phyloP scores from a whole-genome alignment of 1,140 invertebrate genomes.

The Eurosta solidaginis region DNA sequence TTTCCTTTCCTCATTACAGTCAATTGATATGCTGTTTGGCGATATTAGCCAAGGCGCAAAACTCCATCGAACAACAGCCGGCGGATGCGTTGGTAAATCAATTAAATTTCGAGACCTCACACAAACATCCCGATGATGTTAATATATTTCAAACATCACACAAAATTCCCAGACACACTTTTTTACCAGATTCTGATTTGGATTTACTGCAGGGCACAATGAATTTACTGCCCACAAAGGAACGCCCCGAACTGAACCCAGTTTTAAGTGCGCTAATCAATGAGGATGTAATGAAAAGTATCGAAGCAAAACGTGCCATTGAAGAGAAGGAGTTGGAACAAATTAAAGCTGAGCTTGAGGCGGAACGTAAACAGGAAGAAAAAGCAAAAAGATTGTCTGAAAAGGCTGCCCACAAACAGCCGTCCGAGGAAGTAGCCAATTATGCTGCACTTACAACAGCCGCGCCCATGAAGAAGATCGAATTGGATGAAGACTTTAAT shows the following conservation, averaged over 20 bases:
- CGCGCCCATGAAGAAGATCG: slow-evolving; percentile 39
- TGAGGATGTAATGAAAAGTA: slow-evolving; percentile 60
- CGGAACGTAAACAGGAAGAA: slow-evolving; percentile 33
- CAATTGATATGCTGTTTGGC: slow-evolving; percentile 32
- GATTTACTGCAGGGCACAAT: slow-evolving; percentile 41
- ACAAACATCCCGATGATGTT: slow-evolving; percentile 47
- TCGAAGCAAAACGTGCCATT: slow-evolving; percentile 57
- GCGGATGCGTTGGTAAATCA: not conserved
- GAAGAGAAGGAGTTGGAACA: slow-evolving; percentile 53
- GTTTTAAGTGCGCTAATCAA: slow-evolving; percentile 57
- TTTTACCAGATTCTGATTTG: slow-evolving; percentile 11
- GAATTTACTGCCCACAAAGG: slow-evolving; percentile 55
- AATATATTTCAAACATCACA: slow-evolving; percentile 53
- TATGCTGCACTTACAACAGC: slow-evolving; percentile 30
- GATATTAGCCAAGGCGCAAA: slow-evolving; percentile 15
- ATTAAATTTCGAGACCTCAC: slow-evolving; percentile 50
- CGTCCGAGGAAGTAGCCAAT: slow-evolving; percentile 4
- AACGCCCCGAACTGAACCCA: slow-evolving; percentile 56
- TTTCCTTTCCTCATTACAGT: slow-evolving; percentile 32
- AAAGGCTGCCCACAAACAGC: not conserved
- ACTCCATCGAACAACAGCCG: not conserved
- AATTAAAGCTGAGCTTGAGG: slow-evolving; percentile 48
- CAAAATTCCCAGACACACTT: slow-evolving; percentile 37
- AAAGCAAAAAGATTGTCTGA: not conserved
- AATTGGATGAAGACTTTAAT: slow-evolving; percentile 41